A percentile compares a stretch with the other conserved stretches of the same genome.
Evolutionary conservation across 1,140 invertebrate species (phyloP).

Genomic region (Drosophila quadrilineata): DNA sequence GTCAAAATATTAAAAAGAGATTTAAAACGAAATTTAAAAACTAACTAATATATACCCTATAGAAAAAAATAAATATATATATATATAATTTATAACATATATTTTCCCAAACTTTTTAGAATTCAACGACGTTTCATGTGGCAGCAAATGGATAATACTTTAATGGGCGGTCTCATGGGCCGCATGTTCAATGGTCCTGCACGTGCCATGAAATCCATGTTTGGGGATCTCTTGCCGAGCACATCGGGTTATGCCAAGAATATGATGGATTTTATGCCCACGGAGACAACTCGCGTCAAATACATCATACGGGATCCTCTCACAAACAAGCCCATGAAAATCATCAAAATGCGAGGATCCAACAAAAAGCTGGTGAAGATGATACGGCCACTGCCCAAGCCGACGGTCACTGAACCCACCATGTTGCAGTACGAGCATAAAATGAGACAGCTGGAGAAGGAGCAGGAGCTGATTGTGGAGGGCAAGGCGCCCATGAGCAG

Average conservation of each 20-base stretch:
- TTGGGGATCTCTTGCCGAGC: conserved; percentile 59
- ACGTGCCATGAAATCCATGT: conserved; percentile 59
- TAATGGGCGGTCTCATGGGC: conserved; percentile 62
- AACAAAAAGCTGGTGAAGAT: conserved; percentile 68
- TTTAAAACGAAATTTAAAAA: too few species aligned
- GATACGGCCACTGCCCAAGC: conserved; percentile 41
- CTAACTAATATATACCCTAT: too few species aligned
- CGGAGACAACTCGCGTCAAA: conserved; percentile 68
- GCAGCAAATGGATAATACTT: conserved; percentile 71
- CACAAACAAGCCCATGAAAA: conserved; percentile 69
- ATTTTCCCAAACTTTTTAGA: too few species aligned
- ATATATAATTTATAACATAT: too few species aligned
- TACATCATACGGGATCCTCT: conserved; percentile 73
- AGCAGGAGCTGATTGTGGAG: conserved; percentile 73
- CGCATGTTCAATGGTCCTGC: conserved; percentile 57
- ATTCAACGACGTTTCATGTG: conserved; percentile 77
- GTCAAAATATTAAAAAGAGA: too few species aligned
- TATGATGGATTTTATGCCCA: conserved; percentile 62
- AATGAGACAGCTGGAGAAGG: conserved; percentile 65
- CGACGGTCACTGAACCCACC: conserved; percentile 38
- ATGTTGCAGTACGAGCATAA: conserved; percentile 45
- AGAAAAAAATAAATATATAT: too few species aligned
- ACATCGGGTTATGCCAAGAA: conserved; percentile 35
- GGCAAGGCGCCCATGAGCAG: conserved; percentile 53
- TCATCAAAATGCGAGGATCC: conserved; percentile 66